A percentile compares a stretch with the other conserved stretches of the same genome.
Conservation (phyloP, 2,797 vertebrate genomes). For the Brachyrhaphis roseni region DNA sequence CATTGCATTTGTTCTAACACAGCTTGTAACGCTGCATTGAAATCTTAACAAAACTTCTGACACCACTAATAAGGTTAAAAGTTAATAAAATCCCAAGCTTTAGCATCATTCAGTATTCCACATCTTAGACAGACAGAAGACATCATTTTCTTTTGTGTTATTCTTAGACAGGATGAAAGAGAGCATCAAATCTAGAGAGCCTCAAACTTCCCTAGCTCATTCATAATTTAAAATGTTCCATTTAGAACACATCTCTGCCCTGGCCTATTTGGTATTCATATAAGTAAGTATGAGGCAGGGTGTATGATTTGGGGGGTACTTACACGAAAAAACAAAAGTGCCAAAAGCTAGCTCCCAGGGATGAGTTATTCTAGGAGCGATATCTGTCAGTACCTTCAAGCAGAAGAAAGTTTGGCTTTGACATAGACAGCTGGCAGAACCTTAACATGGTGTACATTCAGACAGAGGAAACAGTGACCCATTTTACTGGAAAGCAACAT, state of each 20-base stretch:
- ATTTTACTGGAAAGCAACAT: background rate
- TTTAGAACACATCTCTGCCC: slow-evolving; percentile 54
- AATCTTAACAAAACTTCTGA: background rate
- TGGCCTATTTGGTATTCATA: slow-evolving; percentile 58
- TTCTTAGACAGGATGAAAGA: background rate
- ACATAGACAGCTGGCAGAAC: slow-evolving; percentile 12
- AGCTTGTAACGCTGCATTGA: background rate
- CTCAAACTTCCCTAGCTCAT: slow-evolving; percentile 46
- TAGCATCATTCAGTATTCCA: background rate
- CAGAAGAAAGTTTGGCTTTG: slow-evolving; percentile 8
- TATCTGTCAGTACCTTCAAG: slow-evolving; percentile 19
- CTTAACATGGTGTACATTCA: slow-evolving; percentile 5
- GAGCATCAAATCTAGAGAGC: slow-evolving; percentile 1
- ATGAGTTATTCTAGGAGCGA: slow-evolving; percentile 21
- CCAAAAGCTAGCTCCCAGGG: background rate
- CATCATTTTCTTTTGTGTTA: background rate
- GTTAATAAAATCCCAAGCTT: background rate
- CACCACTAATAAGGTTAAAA: background rate
- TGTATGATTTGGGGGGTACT: slow-evolving; percentile 49
- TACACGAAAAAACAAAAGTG: slow-evolving; percentile 25
- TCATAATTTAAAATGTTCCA: slow-evolving; percentile 56
- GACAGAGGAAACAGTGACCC: background rate
- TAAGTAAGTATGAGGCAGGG: slow-evolving; percentile 19
- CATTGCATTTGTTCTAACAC: background rate
- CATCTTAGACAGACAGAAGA: background rate